phyloP scores from a whole-genome alignment of 2,797 vertebrate genomes.

The Coilia nasus region DNA sequence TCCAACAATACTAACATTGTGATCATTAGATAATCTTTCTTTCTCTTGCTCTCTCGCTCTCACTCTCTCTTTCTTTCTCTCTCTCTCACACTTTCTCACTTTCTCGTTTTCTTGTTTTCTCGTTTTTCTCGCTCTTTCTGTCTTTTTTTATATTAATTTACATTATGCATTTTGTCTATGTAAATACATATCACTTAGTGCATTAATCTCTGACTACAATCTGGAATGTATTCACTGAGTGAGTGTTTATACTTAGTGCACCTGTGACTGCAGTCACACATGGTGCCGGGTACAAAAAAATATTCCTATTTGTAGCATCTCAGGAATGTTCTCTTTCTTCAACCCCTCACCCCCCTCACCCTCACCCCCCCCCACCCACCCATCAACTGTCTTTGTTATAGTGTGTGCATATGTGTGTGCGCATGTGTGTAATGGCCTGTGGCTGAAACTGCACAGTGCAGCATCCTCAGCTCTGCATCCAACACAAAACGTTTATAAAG shows the following conservation, averaged over 20 bases:
- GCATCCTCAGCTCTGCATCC: neutral
- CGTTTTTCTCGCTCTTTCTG: neutral
- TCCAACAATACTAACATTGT: neutral
- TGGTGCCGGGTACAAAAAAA: neutral
- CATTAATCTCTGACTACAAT: neutral
- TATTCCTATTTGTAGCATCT: neutral
- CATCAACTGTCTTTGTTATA: neutral
- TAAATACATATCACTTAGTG: neutral
- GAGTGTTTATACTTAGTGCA: neutral
- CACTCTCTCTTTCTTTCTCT: neutral
- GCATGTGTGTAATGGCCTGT: neutral
- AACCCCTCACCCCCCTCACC: neutral
- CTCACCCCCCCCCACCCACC: constrained; percentile 6
- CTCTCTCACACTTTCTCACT: neutral
- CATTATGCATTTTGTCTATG: neutral
- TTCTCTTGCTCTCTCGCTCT: neutral
- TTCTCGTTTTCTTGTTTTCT: neutral
- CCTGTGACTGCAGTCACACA: neutral
- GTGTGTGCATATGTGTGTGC: neutral
- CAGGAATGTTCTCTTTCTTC: neutral
- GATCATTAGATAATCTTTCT: neutral
- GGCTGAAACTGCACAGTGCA: neutral
- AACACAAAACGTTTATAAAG: neutral
- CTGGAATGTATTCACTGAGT: neutral
- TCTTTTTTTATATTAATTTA: neutral